These are phyloP conservation scores for Macrotis lagotis DNA, from an alignment of 2,113 vertebrate genomes.

Conservation along the genomic window DNA sequence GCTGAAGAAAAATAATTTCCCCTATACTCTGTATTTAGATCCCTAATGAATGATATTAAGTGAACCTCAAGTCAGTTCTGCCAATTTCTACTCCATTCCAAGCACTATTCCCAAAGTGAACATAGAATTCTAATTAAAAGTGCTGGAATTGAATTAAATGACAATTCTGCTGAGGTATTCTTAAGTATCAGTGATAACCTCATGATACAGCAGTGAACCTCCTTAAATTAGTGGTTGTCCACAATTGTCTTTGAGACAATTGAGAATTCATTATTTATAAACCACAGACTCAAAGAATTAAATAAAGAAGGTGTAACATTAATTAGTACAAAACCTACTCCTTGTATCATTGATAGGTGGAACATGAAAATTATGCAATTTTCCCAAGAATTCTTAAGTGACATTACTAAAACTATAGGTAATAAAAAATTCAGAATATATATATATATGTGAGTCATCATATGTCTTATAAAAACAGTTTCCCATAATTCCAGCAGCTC, in stretches of 20 bases:
- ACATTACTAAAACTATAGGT: not conserved
- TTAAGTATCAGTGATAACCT: not conserved
- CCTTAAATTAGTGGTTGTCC: not conserved
- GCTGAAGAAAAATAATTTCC: not conserved
- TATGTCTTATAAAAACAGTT: not conserved
- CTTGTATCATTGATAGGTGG: not conserved
- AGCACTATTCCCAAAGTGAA: conserved; percentile 30
- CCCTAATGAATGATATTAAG: not conserved
- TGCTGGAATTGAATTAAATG: conserved; percentile 7
- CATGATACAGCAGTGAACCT: not conserved
- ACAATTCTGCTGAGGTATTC: not conserved
- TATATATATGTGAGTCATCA: not conserved
- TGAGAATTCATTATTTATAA: not conserved
- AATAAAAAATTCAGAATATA: no score
- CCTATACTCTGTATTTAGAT: not conserved
- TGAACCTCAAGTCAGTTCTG: not conserved
- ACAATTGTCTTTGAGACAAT: not conserved
- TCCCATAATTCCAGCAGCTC: not conserved
- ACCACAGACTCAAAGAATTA: not conserved
- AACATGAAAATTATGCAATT: not conserved
- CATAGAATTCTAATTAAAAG: conserved; percentile 11
- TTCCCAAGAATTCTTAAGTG: not conserved
- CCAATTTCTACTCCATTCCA: not conserved
- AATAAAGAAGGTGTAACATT: conserved; percentile 9
- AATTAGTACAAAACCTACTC: not conserved